Conservation (phyloP, 2,888 invertebrate genomes). For the Diarsia mendica region DNA sequence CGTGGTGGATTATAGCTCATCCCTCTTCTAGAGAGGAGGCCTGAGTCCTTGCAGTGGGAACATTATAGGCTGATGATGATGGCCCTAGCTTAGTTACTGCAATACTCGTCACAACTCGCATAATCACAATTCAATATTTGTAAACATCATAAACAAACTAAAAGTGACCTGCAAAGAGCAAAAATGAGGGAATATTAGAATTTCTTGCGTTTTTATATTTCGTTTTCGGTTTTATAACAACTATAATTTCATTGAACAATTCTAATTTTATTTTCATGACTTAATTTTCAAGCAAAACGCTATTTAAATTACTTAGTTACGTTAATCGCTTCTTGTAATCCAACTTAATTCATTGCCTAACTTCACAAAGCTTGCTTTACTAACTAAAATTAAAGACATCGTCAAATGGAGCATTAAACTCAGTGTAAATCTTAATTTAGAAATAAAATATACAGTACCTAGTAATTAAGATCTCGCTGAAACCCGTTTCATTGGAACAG, state of each 20-base stretch:
- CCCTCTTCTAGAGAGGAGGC: too few species aligned
- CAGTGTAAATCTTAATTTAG: constrained; percentile 6
- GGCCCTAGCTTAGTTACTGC: neutral
- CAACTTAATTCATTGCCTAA: neutral
- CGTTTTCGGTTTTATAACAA: neutral
- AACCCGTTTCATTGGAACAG: constrained; percentile 28
- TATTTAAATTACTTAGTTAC: neutral
- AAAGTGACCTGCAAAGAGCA: neutral
- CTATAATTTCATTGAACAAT: neutral
- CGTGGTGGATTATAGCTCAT: too few species aligned
- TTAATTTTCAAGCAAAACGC: neutral
- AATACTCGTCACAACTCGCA: too few species aligned
- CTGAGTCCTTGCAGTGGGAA: too few species aligned
- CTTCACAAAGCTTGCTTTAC: neutral
- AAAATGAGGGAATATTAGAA: neutral
- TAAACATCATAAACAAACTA: neutral
- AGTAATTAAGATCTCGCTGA: constrained; percentile 8
- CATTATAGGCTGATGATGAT: neutral
- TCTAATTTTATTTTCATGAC: neutral
- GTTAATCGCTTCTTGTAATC: neutral
- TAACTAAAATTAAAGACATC: constrained; percentile 4
- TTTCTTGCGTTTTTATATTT: neutral
- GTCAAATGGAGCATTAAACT: constrained; percentile 18
- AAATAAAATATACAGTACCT: constrained; percentile 31
- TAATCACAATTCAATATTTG: too few species aligned